phyloP scores from a whole-genome alignment of 2,113 vertebrate genomes.

The Rhinogobius similis region DNA sequence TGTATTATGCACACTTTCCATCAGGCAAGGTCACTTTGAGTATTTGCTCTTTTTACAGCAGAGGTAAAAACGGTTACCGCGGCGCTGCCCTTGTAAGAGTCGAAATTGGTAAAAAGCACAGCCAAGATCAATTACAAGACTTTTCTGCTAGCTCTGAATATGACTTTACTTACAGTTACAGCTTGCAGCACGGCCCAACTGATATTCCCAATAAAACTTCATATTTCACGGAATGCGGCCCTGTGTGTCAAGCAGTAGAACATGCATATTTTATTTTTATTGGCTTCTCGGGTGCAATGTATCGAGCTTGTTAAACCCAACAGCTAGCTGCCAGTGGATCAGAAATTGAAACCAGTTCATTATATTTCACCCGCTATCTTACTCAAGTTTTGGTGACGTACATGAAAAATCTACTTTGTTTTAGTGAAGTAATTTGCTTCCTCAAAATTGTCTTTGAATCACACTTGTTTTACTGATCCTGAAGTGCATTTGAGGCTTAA shows the following conservation, averaged over 20 bases:
- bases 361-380: too few species aligned
- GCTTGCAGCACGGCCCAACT: not conserved
- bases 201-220: not conserved
- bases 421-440: too few species aligned
- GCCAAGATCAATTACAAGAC: conserved; percentile 28
- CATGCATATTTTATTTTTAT: conserved; percentile 15
- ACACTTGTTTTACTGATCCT: too few species aligned
- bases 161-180: conserved; percentile 24
- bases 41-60: conserved; percentile 14
- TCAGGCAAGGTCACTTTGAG: conserved; percentile 32
- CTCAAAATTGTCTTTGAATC: too few species aligned
- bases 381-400: too few species aligned
- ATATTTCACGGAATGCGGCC: conserved; percentile 1
- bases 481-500: too few species aligned
- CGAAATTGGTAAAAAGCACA: conserved; percentile 28
- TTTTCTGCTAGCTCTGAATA: conserved; percentile 25
- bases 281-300: conserved; percentile 29
- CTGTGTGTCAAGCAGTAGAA: not conserved
- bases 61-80: conserved; percentile 11
- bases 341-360: not conserved
- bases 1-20: conserved; percentile 10
- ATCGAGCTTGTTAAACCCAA: conserved; percentile 39
- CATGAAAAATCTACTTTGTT: too few species aligned
- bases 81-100: conserved; percentile 26
- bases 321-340: conserved; percentile 38